Conservation (phyloP, 2,888 invertebrate genomes). For the Cacoxenus indagator region DNA sequence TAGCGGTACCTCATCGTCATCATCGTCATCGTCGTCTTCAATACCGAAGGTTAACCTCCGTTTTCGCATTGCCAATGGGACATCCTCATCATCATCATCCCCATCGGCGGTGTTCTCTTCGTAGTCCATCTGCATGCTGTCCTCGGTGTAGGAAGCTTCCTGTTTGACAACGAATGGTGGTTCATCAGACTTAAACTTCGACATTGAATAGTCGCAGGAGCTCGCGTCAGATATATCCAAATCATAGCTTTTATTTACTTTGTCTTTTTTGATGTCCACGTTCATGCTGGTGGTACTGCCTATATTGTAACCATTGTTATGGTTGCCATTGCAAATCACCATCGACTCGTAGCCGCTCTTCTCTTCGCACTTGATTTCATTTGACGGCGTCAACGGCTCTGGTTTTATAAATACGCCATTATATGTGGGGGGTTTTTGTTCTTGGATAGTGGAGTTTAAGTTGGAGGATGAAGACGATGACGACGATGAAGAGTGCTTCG, state of each 20-base stretch:
- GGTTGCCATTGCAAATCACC: slow-evolving; percentile 43
- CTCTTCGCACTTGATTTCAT: slow-evolving; percentile 47
- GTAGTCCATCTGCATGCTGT: slow-evolving; percentile 52
- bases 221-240: slow-evolving; percentile 75
- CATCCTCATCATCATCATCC: slow-evolving; percentile 80
- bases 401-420: slow-evolving; percentile 66
- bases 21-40: slow-evolving; percentile 79
- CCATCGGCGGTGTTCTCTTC: slow-evolving; percentile 53
- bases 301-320: slow-evolving; percentile 60
- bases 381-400: slow-evolving; percentile 61
- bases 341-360: slow-evolving; percentile 8
- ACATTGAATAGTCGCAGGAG: slow-evolving; percentile 80
- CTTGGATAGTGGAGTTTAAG: too few species aligned
- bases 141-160: slow-evolving; percentile 67
- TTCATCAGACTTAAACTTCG: slow-evolving; percentile 76
- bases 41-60: slow-evolving; percentile 34
- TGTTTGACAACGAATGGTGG: slow-evolving; percentile 66
- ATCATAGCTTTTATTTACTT: slow-evolving; percentile 43
- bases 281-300: too few species aligned
- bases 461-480: too few species aligned
- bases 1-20: slow-evolving; percentile 67
- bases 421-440: slow-evolving; percentile 51
- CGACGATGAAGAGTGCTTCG: slow-evolving; percentile 40
- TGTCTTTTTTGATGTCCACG: slow-evolving; percentile 68
- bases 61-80: slow-evolving; percentile 77